Percentiles rank a stretch among this genome's conserved stretches.
Evolutionary conservation across 2,888 invertebrate species (phyloP).

Genomic region (Tethea ocularis): DNA sequence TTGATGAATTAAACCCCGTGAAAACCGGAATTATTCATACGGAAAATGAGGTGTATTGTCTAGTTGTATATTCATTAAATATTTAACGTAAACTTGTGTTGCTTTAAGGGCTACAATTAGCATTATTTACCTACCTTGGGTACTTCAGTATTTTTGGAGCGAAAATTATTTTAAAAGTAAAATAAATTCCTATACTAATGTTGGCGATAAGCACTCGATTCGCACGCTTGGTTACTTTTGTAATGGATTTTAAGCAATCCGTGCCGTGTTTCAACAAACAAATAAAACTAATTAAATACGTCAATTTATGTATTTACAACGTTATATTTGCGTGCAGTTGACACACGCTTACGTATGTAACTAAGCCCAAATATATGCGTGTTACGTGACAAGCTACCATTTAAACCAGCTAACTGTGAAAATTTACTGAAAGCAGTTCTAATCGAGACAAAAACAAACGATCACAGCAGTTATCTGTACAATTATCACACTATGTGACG

Average conservation of each 20-base stretch:
- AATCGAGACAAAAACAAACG: not conserved
- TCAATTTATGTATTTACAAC: no score
- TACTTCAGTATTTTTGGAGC: not conserved
- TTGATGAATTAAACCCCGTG: not conserved
- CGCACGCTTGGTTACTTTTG: no score
- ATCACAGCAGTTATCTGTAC: not conserved
- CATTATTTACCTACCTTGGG: not conserved
- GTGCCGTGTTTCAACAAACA: no score
- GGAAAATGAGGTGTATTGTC: constrained; percentile 5
- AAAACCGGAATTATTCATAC: not conserved
- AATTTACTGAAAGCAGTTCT: not conserved
- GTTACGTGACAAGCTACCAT: not conserved
- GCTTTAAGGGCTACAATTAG: not conserved
- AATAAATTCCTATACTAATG: not conserved
- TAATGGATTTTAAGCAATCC: no score
- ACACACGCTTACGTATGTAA: not conserved
- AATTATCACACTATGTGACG: not conserved
- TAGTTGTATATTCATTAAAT: not conserved
- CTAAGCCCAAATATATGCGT: not conserved
- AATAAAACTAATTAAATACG: no score
- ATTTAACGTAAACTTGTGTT: not conserved
- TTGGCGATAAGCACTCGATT: no score
- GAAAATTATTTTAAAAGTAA: not conserved
- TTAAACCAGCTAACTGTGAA: not conserved
- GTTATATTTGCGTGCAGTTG: not conserved